phyloP scores from a whole-genome alignment of 2,888 invertebrate genomes.

The Flexamia atlantica region DNA sequence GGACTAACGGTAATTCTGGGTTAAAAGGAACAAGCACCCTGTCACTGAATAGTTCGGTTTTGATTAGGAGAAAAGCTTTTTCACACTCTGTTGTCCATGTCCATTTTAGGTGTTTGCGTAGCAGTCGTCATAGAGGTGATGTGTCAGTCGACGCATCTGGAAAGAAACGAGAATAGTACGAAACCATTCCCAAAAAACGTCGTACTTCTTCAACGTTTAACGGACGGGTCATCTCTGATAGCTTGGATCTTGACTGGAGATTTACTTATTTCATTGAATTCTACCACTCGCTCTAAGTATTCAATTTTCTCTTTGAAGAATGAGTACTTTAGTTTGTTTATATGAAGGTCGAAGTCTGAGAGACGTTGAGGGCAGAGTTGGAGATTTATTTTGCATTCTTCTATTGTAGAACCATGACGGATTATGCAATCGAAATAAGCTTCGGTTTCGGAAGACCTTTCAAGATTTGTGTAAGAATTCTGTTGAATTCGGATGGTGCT shows the following conservation, averaged over 20 bases:
- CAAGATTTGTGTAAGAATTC: slow-evolving; percentile 63
- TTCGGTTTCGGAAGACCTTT: slow-evolving; percentile 45
- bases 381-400: slow-evolving; percentile 65
- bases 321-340: slow-evolving; percentile 53
- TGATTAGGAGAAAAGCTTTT: slow-evolving; percentile 67
- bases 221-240: slow-evolving; percentile 36
- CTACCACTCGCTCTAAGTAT: slow-evolving; percentile 61
- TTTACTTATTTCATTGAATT: slow-evolving; percentile 55
- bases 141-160: slow-evolving; percentile 63
- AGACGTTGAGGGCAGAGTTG: slow-evolving; percentile 60
- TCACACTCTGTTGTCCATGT: slow-evolving; percentile 67
- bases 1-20: slow-evolving; percentile 65
- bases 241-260: background rate
- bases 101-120: slow-evolving; percentile 63
- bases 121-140: slow-evolving; percentile 65
- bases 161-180: slow-evolving; percentile 66
- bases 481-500: slow-evolving; percentile 63
- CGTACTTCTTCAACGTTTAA: slow-evolving; percentile 50
- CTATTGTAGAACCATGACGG: slow-evolving; percentile 65
- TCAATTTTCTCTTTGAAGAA: slow-evolving; percentile 27
- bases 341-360: slow-evolving; percentile 58
- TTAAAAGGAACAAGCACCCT: slow-evolving; percentile 67
- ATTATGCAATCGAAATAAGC: slow-evolving; percentile 69
- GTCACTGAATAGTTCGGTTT: slow-evolving; percentile 68
- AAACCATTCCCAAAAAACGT: slow-evolving; percentile 64